phyloP scores from a whole-genome alignment of 2,113 vertebrate genomes.

The Macquaria australasica region DNA sequence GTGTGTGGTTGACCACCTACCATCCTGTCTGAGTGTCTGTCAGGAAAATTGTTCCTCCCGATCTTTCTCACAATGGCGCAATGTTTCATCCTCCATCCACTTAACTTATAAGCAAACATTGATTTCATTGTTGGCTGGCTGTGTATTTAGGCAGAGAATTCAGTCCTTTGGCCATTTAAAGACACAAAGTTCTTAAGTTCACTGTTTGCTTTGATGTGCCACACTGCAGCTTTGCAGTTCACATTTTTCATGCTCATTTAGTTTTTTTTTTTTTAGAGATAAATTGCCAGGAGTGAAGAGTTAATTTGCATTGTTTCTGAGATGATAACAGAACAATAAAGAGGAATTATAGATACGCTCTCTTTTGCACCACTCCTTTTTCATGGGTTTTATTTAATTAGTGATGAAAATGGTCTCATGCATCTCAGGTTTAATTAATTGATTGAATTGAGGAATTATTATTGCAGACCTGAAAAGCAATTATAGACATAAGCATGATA shows the following conservation, averaged over 20 bases:
- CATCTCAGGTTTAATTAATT: conserved; percentile 63
- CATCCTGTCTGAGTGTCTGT: not conserved
- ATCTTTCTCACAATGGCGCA: conserved; percentile 7
- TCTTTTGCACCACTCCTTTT: conserved; percentile 52
- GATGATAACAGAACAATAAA: conserved; percentile 50
- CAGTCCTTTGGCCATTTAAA: conserved; percentile 13
- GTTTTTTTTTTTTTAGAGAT: conserved; percentile 31
- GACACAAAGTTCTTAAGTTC: not conserved
- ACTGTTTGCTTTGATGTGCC: conserved; percentile 6
- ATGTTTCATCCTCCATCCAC: conserved; percentile 1
- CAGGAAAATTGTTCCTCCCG: conserved; percentile 2
- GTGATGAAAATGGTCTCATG: conserved; percentile 46
- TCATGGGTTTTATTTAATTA: conserved; percentile 56
- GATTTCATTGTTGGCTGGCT: conserved; percentile 7
- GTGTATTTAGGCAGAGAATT: conserved; percentile 9
- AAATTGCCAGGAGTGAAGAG: conserved; percentile 21
- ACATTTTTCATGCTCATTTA: conserved; percentile 10
- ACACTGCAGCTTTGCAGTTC: not conserved
- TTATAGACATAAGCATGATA: conserved; percentile 40
- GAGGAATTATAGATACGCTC: conserved; percentile 32
- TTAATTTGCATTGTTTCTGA: conserved; percentile 56
- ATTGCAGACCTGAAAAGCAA: conserved; percentile 55
- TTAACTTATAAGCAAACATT: conserved; percentile 2
- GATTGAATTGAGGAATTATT: conserved; percentile 50
- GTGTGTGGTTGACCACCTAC: not conserved